phyloP scores from a whole-genome alignment of 1,140 invertebrate genomes.

The Pseudomyrmex pallidus region DNA sequence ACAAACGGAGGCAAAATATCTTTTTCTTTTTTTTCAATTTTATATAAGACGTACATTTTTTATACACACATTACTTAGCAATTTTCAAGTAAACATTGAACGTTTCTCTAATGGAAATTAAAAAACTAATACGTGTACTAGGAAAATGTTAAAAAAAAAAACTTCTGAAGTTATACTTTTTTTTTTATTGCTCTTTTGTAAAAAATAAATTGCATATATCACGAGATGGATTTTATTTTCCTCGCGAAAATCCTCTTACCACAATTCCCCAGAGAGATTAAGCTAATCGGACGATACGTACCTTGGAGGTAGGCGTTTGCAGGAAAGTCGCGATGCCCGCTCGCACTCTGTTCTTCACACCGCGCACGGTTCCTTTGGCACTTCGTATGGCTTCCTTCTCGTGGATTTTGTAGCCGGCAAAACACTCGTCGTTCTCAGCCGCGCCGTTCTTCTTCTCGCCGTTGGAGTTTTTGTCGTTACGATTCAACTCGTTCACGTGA shows the following conservation, averaged over 20 bases:
- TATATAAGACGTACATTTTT: too few relatives aligned
- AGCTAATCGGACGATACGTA: conserved; percentile 80
- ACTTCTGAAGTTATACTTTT: too few relatives aligned
- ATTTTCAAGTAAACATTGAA: too few relatives aligned
- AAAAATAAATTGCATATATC: too few relatives aligned
- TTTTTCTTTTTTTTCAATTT: neutral
- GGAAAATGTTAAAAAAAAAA: too few relatives aligned
- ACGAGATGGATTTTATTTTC: too few relatives aligned
- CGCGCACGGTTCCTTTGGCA: conserved; percentile 95
- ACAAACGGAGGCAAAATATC: neutral
- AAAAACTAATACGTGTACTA: too few relatives aligned
- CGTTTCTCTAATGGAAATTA: too few relatives aligned
- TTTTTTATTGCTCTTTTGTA: too few relatives aligned
- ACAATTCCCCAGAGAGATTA: neutral
- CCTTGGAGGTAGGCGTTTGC: conserved; percentile 91
- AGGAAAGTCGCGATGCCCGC: conserved; percentile 97
- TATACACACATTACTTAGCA: too few relatives aligned
- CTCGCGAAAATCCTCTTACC: too few relatives aligned
- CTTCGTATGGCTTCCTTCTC: conserved; percentile 92
- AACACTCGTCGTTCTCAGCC: conserved; percentile 88
- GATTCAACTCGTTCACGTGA: conserved; percentile 91
- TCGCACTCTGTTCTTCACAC: conserved; percentile 96
- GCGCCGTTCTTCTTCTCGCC: conserved; percentile 77
- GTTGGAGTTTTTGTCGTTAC: conserved; percentile 82
- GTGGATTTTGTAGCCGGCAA: conserved; percentile 92